A percentile compares a stretch with the other conserved stretches of the same genome.
phyloP scores from a whole-genome alignment of 2,888 invertebrate species.

The Torymus auratus region DNA sequence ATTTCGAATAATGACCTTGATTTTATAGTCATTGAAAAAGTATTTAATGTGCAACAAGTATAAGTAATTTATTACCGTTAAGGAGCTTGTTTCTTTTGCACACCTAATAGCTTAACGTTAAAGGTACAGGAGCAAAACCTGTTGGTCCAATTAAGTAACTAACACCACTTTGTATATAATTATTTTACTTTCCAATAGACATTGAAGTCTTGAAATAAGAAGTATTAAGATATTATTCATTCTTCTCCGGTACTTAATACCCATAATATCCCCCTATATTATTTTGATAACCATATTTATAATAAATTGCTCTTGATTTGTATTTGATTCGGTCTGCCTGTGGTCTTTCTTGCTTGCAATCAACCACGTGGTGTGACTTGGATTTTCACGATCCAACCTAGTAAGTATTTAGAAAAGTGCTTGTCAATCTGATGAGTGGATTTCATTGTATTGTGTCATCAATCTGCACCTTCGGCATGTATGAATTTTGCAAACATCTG shows the following conservation, averaged over 20 bases:
- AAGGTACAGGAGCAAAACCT: slow-evolving; percentile 14
- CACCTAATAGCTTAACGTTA: slow-evolving; percentile 28
- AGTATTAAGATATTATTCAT: neutral
- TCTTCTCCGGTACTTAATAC: slow-evolving; percentile 3
- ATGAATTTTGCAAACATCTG: slow-evolving; percentile 35
- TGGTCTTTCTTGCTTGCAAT: slow-evolving; percentile 70
- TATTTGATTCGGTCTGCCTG: slow-evolving; percentile 72
- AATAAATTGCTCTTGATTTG: slow-evolving; percentile 72
- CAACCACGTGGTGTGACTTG: slow-evolving; percentile 68
- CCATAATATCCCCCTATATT: slow-evolving; percentile 35
- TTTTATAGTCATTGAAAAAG: slow-evolving; percentile 28
- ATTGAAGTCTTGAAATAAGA: neutral
- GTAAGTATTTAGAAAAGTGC: slow-evolving; percentile 73
- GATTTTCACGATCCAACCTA: slow-evolving; percentile 68
- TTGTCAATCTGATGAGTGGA: slow-evolving; percentile 59
- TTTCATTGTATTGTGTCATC: slow-evolving; percentile 54
- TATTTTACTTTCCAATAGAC: slow-evolving; percentile 5
- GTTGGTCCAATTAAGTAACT: slow-evolving; percentile 8
- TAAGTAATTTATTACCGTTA: slow-evolving; percentile 31
- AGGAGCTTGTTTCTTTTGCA: slow-evolving; percentile 39
- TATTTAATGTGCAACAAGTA: slow-evolving; percentile 21
- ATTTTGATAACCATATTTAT: slow-evolving; percentile 46
- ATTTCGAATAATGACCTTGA: neutral
- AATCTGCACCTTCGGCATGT: slow-evolving; percentile 50
- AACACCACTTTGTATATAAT: slow-evolving; percentile 28